These are phyloP conservation scores for Nemurella pictetii DNA, from an alignment of 2,888 invertebrate species.

Conservation along the genomic window DNA sequence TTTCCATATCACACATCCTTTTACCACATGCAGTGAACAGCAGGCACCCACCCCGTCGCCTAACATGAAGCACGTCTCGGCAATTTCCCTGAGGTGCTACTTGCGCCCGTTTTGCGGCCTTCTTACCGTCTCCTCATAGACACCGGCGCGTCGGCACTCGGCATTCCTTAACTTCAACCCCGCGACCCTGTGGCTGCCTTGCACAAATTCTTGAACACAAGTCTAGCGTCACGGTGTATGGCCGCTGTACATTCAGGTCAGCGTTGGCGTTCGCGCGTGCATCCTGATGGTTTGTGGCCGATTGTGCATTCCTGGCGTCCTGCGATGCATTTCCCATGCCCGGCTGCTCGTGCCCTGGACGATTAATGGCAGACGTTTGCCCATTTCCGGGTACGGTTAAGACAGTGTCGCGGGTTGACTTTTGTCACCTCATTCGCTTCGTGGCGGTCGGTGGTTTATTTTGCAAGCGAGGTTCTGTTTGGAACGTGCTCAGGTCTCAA, in stretches of 20 bases:
- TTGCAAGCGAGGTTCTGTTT: neutral
- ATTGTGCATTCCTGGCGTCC: neutral
- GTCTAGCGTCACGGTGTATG: neutral
- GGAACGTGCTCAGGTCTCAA: neutral
- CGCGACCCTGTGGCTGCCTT: no score
- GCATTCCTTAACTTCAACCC: neutral
- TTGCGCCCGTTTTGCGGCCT: neutral
- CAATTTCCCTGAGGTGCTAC: neutral
- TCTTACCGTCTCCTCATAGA: neutral
- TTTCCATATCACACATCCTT: neutral
- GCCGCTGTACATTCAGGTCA: neutral
- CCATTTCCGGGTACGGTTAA: neutral
- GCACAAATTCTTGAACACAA: neutral
- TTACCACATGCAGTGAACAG: neutral
- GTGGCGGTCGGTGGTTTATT: neutral
- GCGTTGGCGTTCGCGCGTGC: neutral
- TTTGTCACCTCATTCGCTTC: neutral
- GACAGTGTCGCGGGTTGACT: neutral
- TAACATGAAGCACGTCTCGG: neutral
- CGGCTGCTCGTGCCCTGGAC: neutral
- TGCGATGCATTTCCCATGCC: neutral
- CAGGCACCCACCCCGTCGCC: no score
- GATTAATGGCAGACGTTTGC: neutral
- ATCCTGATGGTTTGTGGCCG: neutral
- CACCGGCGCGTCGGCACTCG: neutral